Conservation (phyloP, 2,888 invertebrate species). For the Yponomeuta evonymella region DNA sequence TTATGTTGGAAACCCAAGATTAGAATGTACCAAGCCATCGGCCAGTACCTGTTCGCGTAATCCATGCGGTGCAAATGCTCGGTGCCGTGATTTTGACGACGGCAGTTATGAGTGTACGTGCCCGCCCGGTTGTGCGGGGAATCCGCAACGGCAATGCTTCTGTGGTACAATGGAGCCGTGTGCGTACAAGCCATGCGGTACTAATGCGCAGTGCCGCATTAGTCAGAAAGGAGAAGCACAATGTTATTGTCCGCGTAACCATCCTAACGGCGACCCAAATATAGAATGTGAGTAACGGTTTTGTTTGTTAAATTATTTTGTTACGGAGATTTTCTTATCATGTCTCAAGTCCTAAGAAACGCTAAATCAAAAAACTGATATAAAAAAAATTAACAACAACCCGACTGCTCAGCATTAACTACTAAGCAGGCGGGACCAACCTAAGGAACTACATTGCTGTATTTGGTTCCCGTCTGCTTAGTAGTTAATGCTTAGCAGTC, state of each 20-base stretch:
- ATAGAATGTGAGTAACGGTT: conserved; percentile 84
- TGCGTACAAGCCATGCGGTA: conserved; percentile 85
- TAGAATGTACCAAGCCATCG: conserved; percentile 82
- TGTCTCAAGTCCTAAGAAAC: background rate
- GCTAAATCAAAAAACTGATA: no score
- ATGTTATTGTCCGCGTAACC: conserved; percentile 89
- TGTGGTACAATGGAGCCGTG: conserved; percentile 88
- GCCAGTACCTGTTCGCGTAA: conserved; percentile 85
- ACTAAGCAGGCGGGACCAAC: no score
- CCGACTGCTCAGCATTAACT: no score
- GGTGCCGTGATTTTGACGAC: conserved; percentile 84
- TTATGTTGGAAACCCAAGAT: conserved; percentile 87
- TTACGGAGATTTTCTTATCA: background rate
- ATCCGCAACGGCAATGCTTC: conserved; percentile 86
- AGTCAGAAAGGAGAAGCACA: conserved; percentile 81
- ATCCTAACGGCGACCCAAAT: conserved; percentile 89
- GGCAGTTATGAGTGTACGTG: conserved; percentile 90
- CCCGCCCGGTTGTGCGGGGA: conserved; percentile 86
- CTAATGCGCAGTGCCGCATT: conserved; percentile 87
- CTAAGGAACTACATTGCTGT: no score
- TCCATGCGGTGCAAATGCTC: conserved; percentile 90
- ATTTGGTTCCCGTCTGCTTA: no score
- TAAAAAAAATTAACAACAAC: no score
- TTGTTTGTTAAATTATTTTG: background rate
- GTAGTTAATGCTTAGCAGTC: no score